Base-by-base conservation (phyloP, 2,888 invertebrate genomes). In the Acanthosepion lycidas region DNA sequence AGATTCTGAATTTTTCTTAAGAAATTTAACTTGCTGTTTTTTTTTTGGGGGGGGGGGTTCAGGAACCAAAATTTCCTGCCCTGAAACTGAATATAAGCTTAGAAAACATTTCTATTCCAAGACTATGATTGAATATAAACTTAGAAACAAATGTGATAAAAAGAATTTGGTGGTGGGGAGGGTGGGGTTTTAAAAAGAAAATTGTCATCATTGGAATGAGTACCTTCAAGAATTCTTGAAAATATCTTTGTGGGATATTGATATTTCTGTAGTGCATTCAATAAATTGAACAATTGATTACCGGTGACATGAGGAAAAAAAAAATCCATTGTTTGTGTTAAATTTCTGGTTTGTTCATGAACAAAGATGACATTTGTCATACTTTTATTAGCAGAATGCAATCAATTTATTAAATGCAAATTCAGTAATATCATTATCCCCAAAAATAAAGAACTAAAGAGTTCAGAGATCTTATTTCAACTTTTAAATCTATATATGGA, bases 311-410 rank as follows among this genome's bases (percentile, higher is more conserved):
- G 78, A n/a, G n/a, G 78, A n/a, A 59, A n/a, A 33, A n/a, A 33
- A n/a, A n/a, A n/a, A 78, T 78, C 78, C n/a, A 78, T 78, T 78
- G 78, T 78, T 78, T 78, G 78, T 78, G n/a, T 78, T 78, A n/a
- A n/a, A 78, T 78, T 78, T 78, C 78, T 78, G 78, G 78, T 78
- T 78, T 78, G 8, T 64, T 64, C 64, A 64, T 64, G 28, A 78
- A 28, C 78, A 78, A 78, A 78, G 78, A 78, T 78, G 78, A n/a
- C 78, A 12, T 28, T 78, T 78, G n/a, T n/a, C 28, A 78, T 78
- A 78, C 8, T 33, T 78, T 33, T 12, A 78, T n/a, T 78, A 78
- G 78, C 33, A 78, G 42, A 78, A 78, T 78, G 78, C 78, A 78
- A n/a, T 78, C 78, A n/a, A n/a, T 78, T 33, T 78, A n/a, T n/a